Conservation (phyloP, 1,140 invertebrate species). For the Dryas iulia region DNA sequence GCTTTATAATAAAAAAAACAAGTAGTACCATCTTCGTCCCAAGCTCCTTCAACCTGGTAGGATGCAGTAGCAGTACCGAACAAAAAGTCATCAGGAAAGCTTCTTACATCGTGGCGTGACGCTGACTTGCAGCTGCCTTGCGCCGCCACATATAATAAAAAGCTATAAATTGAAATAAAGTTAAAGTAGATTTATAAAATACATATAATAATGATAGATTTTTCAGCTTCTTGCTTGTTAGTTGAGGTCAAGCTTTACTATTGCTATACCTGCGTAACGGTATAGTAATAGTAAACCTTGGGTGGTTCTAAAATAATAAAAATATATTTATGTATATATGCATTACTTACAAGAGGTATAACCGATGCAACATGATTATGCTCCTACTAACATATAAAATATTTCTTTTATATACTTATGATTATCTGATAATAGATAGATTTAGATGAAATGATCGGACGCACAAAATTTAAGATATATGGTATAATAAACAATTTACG, state of each 20-base stretch:
- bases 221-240: no score
- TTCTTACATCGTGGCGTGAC: constrained; percentile 22
- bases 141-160: neutral
- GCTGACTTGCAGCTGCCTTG: neutral
- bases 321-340: neutral
- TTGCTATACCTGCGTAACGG: no score
- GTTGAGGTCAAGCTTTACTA: no score
- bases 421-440: neutral
- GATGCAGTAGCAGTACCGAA: constrained; percentile 81
- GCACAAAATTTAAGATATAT: neutral
- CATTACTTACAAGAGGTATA: neutral
- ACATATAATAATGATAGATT: no score
- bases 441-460: no score
- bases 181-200: no score
- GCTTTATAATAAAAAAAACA: neutral
- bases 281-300: no score
- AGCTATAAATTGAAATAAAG: neutral
- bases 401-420: neutral
- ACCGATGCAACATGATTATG: neutral
- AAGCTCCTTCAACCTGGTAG: constrained; percentile 83
- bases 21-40: constrained; percentile 77
- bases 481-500: neutral
- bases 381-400: neutral
- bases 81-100: constrained; percentile 80
- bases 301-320: no score